Evolutionary conservation across 2,113 vertebrate species (phyloP).

Genomic region (Noturus placidus): DNA sequence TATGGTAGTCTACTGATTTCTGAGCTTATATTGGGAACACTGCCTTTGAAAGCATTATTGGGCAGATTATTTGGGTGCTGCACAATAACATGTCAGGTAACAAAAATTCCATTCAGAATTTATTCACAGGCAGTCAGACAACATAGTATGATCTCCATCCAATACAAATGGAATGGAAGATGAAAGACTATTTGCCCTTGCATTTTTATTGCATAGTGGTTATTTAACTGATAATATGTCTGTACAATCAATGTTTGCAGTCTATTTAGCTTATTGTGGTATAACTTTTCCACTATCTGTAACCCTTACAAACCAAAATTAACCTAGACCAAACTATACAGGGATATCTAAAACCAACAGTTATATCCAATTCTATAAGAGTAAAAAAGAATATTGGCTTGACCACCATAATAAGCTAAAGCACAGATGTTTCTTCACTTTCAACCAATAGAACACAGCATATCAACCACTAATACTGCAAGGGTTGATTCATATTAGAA

Average conservation of each 20-base stretch:
- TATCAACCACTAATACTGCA: neutral
- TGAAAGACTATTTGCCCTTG: slow-evolving; percentile 29
- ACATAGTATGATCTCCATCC: slow-evolving; percentile 20
- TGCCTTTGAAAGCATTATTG: slow-evolving; percentile 5
- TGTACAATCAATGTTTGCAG: slow-evolving; percentile 38
- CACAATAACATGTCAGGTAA: slow-evolving; percentile 20
- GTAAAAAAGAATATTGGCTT: slow-evolving; percentile 10
- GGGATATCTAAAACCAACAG: neutral
- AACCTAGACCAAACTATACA: slow-evolving; percentile 22
- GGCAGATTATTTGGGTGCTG: slow-evolving; percentile 23
- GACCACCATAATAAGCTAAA: neutral
- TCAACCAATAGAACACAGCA: neutral
- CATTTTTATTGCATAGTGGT: slow-evolving; percentile 21
- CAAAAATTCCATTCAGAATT: slow-evolving; percentile 42
- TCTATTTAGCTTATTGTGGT: slow-evolving; percentile 26
- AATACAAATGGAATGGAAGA: slow-evolving; percentile 2
- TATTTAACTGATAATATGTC: slow-evolving; percentile 35
- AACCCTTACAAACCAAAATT: slow-evolving; percentile 18
- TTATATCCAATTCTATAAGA: slow-evolving; percentile 32
- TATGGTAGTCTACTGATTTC: slow-evolving; percentile 5
- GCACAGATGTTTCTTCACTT: neutral
- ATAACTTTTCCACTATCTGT: slow-evolving; percentile 15
- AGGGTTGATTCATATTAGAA: neutral
- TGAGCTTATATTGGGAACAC: slow-evolving; percentile 21
- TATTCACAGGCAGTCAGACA: slow-evolving; percentile 16